These are phyloP conservation scores for Sarcophaga bullata DNA, from an alignment of 1,140 invertebrate species.

Conservation along the genomic window DNA sequence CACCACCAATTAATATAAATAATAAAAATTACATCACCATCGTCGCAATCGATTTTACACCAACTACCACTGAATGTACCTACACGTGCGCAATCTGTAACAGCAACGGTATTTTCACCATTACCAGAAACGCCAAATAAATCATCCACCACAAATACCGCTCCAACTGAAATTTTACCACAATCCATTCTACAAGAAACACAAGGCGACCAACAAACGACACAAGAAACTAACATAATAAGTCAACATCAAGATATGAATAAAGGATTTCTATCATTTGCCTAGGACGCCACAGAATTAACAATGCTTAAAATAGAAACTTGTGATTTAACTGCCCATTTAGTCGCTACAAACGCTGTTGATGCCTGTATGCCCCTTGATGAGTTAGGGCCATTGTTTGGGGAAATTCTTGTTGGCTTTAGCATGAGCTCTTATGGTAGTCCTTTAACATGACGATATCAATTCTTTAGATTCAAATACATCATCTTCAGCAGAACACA, in stretches of 20 bases:
- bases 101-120: constrained; percentile 50
- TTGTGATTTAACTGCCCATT: constrained; percentile 85
- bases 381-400: constrained; percentile 68
- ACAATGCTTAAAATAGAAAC: constrained; percentile 91
- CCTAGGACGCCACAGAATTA: constrained; percentile 82
- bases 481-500: constrained; percentile 50
- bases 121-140: constrained; percentile 45
- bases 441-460: constrained; percentile 72
- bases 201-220: constrained; percentile 7
- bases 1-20: background rate
- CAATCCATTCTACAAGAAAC: constrained; percentile 49
- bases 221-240: constrained; percentile 46
- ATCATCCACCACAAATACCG: constrained; percentile 34
- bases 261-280: constrained; percentile 89
- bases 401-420: constrained; percentile 78
- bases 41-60: constrained; percentile 42
- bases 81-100: constrained; percentile 45
- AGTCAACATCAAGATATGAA: constrained; percentile 79
- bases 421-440: constrained; percentile 77
- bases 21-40: constrained; percentile 56
- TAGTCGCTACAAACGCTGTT: constrained; percentile 79
- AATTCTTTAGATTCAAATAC: constrained; percentile 64
- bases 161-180: constrained; percentile 28
- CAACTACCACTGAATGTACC: constrained; percentile 41
- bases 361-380: constrained; percentile 88